Evolutionary conservation across 1,140 invertebrate genomes (phyloP).

Genomic region (Periplaneta americana): DNA sequence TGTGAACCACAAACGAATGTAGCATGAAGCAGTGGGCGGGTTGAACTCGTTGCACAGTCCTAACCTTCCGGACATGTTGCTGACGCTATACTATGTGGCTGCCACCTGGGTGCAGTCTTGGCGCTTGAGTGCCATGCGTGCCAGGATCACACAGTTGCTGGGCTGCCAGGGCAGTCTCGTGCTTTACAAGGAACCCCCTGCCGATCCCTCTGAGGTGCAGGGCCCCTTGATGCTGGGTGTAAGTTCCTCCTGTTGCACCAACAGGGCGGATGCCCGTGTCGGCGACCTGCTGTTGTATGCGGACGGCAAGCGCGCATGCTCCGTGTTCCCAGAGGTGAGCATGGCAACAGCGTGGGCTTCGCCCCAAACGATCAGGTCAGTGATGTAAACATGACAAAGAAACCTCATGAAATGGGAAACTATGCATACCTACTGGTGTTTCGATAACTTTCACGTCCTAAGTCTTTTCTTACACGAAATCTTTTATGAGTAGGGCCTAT

Average conservation of each 20-base stretch:
- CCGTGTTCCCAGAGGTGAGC: slow-evolving; percentile 43
- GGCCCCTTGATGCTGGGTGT: slow-evolving; percentile 19
- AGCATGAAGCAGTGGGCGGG: no score
- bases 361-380: no score
- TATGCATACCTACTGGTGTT: no score
- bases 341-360: neutral
- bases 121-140: slow-evolving; percentile 48
- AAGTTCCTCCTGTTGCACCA: slow-evolving; percentile 44
- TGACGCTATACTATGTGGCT: slow-evolving; percentile 62
- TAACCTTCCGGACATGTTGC: no score
- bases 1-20: no score
- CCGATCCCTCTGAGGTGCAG: slow-evolving; percentile 18
- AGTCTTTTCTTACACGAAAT: no score
- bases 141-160: slow-evolving; percentile 24
- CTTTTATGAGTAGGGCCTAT: no score
- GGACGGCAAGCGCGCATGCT: slow-evolving; percentile 42
- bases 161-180: slow-evolving; percentile 27
- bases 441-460: no score
- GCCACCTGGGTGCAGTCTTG: slow-evolving; percentile 60
- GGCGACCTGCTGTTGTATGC: slow-evolving; percentile 48
- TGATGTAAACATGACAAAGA: no score
- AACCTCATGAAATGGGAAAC: no score
- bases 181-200: slow-evolving; percentile 27
- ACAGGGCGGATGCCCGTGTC: slow-evolving; percentile 43
- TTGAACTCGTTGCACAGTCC: no score